A percentile compares a stretch with the other conserved stretches of the same genome.
These are phyloP conservation scores for Pygoscelis adeliae DNA, from an alignment of 2,113 vertebrate genomes.

Conservation along the genomic window DNA sequence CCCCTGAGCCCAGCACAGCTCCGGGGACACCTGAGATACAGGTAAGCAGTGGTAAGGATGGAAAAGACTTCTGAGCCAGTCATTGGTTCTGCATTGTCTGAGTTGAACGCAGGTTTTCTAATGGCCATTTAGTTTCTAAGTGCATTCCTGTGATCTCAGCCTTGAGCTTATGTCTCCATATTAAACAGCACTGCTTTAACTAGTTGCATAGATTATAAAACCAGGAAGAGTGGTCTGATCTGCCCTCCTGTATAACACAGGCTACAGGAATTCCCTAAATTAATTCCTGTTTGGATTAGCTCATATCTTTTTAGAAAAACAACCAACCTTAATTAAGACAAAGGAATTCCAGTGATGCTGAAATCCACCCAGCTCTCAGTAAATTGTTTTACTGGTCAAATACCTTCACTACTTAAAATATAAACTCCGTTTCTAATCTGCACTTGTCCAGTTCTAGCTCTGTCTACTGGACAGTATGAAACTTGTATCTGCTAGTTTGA, in stretches of 20 bases:
- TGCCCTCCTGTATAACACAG: slow-evolving; percentile 14
- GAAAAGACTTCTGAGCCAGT: slow-evolving; percentile 48
- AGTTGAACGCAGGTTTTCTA: slow-evolving; percentile 23
- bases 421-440: not conserved
- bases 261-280: slow-evolving; percentile 64
- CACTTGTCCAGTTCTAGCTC: not conserved
- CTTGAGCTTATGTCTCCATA: not conserved
- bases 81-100: not conserved
- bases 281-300: slow-evolving; percentile 68
- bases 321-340: slow-evolving; percentile 64
- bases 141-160: slow-evolving; percentile 7
- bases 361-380: slow-evolving; percentile 31
- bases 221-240: slow-evolving; percentile 46
- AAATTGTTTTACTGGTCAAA: slow-evolving; percentile 42
- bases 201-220: slow-evolving; percentile 45
- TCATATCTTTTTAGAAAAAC: slow-evolving; percentile 65
- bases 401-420: not conserved
- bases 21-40: not conserved
- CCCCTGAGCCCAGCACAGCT: not conserved
- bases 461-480: not conserved
- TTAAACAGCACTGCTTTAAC: not conserved
- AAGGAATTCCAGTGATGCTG: slow-evolving; percentile 47
- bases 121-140: slow-evolving; percentile 47
- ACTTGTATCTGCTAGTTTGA: not conserved
- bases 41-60: not conserved